phyloP scores from a whole-genome alignment of 2,888 invertebrate species.

The Itoplectis maculator region DNA sequence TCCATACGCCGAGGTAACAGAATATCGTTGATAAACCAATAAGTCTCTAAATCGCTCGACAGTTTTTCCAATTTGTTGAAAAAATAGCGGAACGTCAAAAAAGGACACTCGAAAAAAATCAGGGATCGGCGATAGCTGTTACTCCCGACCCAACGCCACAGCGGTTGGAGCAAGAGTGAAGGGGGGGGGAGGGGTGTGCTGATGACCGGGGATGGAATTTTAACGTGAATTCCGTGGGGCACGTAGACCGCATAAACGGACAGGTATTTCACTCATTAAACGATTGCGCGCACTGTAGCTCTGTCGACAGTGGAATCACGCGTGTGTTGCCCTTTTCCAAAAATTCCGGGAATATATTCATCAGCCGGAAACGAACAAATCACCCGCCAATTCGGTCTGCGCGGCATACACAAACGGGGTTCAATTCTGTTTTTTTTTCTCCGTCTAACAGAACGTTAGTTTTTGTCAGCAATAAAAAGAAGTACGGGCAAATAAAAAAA shows the following conservation, averaged over 20 bases:
- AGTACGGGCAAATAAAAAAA: too few relatives aligned
- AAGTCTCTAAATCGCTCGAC: background rate
- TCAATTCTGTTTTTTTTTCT: too few relatives aligned
- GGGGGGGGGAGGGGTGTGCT: background rate
- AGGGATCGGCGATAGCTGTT: constrained; percentile 6
- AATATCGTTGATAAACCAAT: background rate
- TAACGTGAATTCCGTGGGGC: constrained; percentile 37
- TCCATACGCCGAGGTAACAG: background rate
- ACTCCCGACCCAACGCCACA: background rate
- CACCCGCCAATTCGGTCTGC: background rate
- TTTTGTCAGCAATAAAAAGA: too few relatives aligned
- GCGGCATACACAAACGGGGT: background rate
- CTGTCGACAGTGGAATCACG: constrained; percentile 36
- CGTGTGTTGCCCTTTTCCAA: constrained; percentile 21
- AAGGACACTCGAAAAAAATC: constrained; percentile 5
- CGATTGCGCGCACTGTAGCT: constrained; percentile 13
- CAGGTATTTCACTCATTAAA: constrained; percentile 53
- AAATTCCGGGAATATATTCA: constrained; percentile 34
- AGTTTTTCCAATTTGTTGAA: background rate
- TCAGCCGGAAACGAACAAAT: constrained; percentile 13
- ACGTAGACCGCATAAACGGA: constrained; percentile 33
- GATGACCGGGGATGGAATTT: constrained; percentile 40
- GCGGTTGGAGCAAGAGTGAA: background rate
- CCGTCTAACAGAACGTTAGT: too few relatives aligned
- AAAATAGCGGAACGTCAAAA: background rate